Evolutionary conservation across 2,888 invertebrate genomes (phyloP), one percentile per base, ranked within the genome.

Genomic region (Sinodicranocentrus sp.): DNA sequence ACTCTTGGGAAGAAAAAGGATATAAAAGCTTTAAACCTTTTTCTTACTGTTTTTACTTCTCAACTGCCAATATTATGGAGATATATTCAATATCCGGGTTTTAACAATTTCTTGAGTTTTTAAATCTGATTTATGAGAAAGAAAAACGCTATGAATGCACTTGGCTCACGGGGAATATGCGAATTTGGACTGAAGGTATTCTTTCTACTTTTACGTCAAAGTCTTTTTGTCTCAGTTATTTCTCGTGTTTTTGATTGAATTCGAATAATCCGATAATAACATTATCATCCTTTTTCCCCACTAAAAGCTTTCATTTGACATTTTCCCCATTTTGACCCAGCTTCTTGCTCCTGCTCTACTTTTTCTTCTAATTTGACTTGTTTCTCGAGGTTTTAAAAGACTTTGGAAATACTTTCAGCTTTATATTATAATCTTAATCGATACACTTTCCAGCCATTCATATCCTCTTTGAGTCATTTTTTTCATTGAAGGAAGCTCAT

Each of bases 261-360:
- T 33, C 63, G 2, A n/a, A 17, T 63, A 63, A 63, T 63, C 63
- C 33, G 63, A 28, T 63, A 63, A 63, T n/a, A 17, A 13, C 17
- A 28, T 33, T 63, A 33, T 6, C 61, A 3, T 63, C 26, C 26
- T 59, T 23, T 54, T 17, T 54, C 19, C 8, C 28, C n/a, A 63
- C 57, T 57, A 57, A 57, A 57, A 57, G 57, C 57, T 57, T 57
- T 1, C 57, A 23, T 48, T 48, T 57, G 57, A 57, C 57, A 57
- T 19, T 57, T 57, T 21, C 6, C 52, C 57, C 25, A 25, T 57
- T 57, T 57, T 48, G 10, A 10, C 19, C 21, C 57, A 5, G 13
- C 10, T 13, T 25, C 5, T 2, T 52, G 1, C 25, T 25, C 23
- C 57, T 23, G 44, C n/a, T 48, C 48, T 8, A 57, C 15, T 10